Evolutionary conservation across 2,113 vertebrate genomes (phyloP).

Genomic region (Barnardius zonarius): DNA sequence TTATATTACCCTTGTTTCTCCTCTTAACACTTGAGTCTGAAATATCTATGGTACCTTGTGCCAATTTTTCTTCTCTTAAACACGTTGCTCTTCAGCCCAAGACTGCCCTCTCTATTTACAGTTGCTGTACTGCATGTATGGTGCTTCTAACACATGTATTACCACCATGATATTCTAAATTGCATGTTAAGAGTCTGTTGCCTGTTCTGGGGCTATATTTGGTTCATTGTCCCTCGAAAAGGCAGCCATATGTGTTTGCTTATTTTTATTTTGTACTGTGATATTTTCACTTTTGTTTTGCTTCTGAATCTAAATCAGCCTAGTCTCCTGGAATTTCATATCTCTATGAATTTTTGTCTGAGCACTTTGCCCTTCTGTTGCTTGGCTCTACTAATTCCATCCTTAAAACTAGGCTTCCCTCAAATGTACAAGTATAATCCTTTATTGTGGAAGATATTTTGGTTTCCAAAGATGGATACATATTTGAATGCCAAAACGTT

Average conservation of each 20-base stretch:
- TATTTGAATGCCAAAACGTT: neutral
- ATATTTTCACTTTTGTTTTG: neutral
- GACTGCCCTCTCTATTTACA: neutral
- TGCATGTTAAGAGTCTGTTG: neutral
- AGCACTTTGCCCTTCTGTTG: neutral
- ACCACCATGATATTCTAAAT: neutral
- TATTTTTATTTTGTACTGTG: neutral
- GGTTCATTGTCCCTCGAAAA: neutral
- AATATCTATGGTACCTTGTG: neutral
- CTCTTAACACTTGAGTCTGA: neutral
- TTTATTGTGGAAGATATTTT: neutral
- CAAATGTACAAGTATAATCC: neutral
- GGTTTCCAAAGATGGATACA: neutral
- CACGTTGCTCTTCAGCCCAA: accelerated
- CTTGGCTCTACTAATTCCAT: neutral
- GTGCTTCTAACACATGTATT: neutral
- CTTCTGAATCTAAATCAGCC: neutral
- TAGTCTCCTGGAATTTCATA: neutral
- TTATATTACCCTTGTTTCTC: neutral
- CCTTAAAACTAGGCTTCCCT: neutral
- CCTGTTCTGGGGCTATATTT: neutral
- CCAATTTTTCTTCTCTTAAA: neutral
- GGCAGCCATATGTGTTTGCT: neutral
- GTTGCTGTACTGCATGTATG: neutral
- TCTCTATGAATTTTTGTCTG: neutral